phyloP scores from a whole-genome alignment of 2,113 vertebrate species.

The Syngnathoides biaculeatus region DNA sequence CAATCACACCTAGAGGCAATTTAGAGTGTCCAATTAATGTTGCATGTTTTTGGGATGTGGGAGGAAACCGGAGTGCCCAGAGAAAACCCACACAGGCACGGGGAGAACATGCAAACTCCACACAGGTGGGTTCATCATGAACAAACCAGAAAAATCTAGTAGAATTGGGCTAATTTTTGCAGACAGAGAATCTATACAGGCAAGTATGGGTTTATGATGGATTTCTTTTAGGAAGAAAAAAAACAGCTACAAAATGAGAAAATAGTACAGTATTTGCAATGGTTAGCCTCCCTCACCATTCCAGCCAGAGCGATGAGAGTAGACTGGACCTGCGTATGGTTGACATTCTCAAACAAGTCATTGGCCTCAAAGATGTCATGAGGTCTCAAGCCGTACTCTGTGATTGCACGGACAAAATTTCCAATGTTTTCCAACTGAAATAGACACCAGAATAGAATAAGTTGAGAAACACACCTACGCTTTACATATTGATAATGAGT shows the following conservation, averaged over 20 bases:
- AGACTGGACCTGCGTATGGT: constrained; percentile 90
- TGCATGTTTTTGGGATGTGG: no score
- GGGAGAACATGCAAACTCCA: no score
- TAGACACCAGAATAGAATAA: constrained; percentile 4
- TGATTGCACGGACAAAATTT: constrained; percentile 87
- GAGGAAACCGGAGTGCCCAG: no score
- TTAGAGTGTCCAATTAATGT: no score
- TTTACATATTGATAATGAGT: neutral
- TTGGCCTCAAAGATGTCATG: constrained; percentile 94
- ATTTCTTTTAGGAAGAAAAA: neutral
- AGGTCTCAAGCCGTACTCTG: constrained; percentile 83
- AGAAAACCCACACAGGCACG: no score
- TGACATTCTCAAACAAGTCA: constrained; percentile 90
- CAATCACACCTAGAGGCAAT: no score
- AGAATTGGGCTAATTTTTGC: neutral
- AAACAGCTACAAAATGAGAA: neutral
- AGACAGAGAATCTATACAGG: neutral
- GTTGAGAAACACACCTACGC: neutral
- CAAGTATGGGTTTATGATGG: neutral
- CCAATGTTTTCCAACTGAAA: constrained; percentile 91
- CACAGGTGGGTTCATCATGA: no score
- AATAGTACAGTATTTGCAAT: neutral
- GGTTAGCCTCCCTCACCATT: constrained; percentile 79
- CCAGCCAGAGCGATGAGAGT: constrained; percentile 87
- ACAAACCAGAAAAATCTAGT: neutral